A percentile compares a stretch with the other conserved stretches of the same genome.
phyloP scores from a whole-genome alignment of 1,140 invertebrate genomes.

The Episyrphus balteatus region DNA sequence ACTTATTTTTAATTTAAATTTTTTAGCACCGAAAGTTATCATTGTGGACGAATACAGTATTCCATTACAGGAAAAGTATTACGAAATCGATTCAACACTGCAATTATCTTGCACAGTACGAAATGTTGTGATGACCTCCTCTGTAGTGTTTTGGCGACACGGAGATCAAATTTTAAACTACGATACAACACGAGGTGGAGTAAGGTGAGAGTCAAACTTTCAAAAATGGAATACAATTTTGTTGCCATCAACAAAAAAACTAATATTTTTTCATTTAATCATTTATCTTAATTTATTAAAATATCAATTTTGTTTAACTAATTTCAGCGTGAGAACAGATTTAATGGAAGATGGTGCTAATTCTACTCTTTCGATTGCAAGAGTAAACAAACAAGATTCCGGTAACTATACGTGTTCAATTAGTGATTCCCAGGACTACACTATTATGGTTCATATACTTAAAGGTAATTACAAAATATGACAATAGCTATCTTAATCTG shows the following conservation, averaged over 20 bases:
- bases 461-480: constrained; percentile 48
- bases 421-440: constrained; percentile 49
- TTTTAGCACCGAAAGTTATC: constrained; percentile 58
- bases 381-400: constrained; percentile 60
- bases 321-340: constrained; percentile 59
- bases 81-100: constrained; percentile 64
- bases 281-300: no score
- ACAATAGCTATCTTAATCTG: background rate
- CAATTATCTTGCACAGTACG: constrained; percentile 60
- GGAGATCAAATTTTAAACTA: constrained; percentile 58
- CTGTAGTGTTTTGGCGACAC: constrained; percentile 58
- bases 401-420: constrained; percentile 71
- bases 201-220: no score
- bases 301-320: constrained; percentile 5
- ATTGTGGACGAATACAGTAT: constrained; percentile 61
- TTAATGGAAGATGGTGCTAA: constrained; percentile 62
- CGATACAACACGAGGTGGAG: constrained; percentile 60
- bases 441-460: constrained; percentile 58
- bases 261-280: no score
- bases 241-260: no score
- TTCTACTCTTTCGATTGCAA: constrained; percentile 59
- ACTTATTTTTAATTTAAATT: background rate
- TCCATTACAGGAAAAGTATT: constrained; percentile 58
- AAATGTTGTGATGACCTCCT: constrained; percentile 55
- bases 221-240: no score